Percentiles rank a stretch among this genome's conserved stretches.
Evolutionary conservation across 2,888 invertebrate genomes (phyloP).

Genomic region (Saturnia pavonia): DNA sequence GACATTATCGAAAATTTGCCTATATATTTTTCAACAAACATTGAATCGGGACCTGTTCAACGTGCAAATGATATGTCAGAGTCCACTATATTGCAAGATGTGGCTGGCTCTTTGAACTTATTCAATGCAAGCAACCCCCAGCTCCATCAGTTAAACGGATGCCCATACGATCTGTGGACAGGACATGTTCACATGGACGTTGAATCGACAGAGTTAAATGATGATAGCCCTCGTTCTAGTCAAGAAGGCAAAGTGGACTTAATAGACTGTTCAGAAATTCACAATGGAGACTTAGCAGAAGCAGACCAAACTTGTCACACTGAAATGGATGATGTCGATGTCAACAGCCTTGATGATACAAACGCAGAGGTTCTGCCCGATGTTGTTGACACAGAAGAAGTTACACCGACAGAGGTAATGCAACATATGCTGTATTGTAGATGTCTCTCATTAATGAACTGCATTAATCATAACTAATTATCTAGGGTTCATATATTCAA

Average conservation of each 20-base stretch:
- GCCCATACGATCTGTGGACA: slow-evolving; percentile 72
- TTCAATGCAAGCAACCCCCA: slow-evolving; percentile 68
- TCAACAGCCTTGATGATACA: slow-evolving; percentile 43
- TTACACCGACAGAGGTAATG: slow-evolving; percentile 79
- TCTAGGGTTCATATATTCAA: background rate
- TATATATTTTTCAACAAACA: slow-evolving; percentile 45
- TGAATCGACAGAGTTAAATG: slow-evolving; percentile 55
- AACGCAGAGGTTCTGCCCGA: slow-evolving; percentile 68
- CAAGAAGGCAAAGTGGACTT: slow-evolving; percentile 74
- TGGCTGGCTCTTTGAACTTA: slow-evolving; percentile 70
- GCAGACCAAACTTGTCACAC: slow-evolving; percentile 87
- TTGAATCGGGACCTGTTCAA: slow-evolving; percentile 51
- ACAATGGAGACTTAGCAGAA: slow-evolving; percentile 89
- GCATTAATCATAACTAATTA: slow-evolving; percentile 53
- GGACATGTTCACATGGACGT: slow-evolving; percentile 66
- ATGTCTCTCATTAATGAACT: slow-evolving; percentile 72
- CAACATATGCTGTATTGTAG: slow-evolving; percentile 74
- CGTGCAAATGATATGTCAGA: slow-evolving; percentile 55
- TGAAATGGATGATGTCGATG: slow-evolving; percentile 47
- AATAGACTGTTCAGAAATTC: slow-evolving; percentile 77
- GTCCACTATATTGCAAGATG: slow-evolving; percentile 68
- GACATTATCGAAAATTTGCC: slow-evolving; percentile 70
- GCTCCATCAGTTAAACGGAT: slow-evolving; percentile 62
- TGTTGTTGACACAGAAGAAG: slow-evolving; percentile 76
- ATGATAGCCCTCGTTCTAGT: slow-evolving; percentile 58